Evolutionary conservation across 2,113 vertebrate genomes (phyloP).

Genomic region (Hylia prasina): DNA sequence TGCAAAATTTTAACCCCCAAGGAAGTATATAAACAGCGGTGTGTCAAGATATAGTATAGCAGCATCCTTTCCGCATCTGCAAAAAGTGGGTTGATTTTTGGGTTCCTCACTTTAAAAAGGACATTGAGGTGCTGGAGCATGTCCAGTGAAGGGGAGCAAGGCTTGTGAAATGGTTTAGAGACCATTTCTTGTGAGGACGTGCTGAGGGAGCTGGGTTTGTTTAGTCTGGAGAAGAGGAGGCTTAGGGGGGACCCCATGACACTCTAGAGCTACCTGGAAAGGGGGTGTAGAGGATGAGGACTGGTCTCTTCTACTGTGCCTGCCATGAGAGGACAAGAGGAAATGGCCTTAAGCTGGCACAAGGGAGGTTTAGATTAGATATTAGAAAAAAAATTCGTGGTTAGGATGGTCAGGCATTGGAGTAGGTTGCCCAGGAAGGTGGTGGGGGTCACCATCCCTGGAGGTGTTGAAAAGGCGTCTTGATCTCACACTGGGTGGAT

Average conservation of each 20-base stretch:
- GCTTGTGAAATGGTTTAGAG: background rate
- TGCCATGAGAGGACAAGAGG: background rate
- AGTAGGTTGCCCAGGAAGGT: background rate
- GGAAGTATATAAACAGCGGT: background rate
- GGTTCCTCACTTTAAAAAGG: background rate
- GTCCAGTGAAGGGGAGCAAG: background rate
- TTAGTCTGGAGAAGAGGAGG: background rate
- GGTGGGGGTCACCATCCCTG: background rate
- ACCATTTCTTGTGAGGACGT: background rate
- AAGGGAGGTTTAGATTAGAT: background rate
- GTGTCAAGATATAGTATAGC: background rate
- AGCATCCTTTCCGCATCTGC: background rate
- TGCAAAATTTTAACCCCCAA: background rate
- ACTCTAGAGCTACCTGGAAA: background rate
- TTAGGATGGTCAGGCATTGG: background rate
- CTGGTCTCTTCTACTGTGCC: background rate
- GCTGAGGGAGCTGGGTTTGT: background rate
- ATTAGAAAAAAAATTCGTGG: background rate
- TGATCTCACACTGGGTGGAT: background rate
- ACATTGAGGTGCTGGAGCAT: background rate
- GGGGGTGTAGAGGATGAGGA: background rate
- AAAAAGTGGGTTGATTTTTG: background rate
- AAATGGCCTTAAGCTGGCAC: background rate
- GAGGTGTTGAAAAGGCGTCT: accelerated
- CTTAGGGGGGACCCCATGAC: background rate